These are phyloP conservation scores for Amitus sp. DNA, from an alignment of 2,888 invertebrate species.

Conservation along the genomic window DNA sequence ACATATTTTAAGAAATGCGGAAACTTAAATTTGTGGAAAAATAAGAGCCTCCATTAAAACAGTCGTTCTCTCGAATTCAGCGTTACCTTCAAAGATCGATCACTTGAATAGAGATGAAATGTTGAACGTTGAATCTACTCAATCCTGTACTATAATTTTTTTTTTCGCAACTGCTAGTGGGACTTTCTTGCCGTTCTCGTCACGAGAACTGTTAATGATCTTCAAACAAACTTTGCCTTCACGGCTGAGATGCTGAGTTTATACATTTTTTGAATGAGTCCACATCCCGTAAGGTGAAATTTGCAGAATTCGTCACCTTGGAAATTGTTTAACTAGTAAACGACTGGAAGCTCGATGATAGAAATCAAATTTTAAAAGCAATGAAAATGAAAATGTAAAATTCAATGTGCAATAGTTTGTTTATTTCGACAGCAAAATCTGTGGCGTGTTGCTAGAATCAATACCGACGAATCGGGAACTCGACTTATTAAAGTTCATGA, in stretches of 20 bases:
- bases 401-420: not conserved
- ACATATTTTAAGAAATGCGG: no score
- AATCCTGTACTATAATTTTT: conserved; percentile 25
- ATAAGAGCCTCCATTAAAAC: conserved; percentile 40
- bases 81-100: no score
- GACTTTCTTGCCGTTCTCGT: conserved; percentile 36
- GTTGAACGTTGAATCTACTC: conserved; percentile 32
- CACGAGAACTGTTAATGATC: conserved; percentile 57
- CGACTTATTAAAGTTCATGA: not conserved
- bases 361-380: no score
- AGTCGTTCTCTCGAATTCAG: no score
- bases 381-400: not conserved
- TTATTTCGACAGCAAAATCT: not conserved
- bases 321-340: no score
- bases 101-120: no score
- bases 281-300: conserved; percentile 12
- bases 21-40: no score
- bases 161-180: conserved; percentile 19
- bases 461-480: not conserved
- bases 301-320: conserved; percentile 4
- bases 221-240: conserved; percentile 52
- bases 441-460: not conserved
- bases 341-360: no score
- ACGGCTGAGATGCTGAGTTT: conserved; percentile 20
- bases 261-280: conserved; percentile 21